Conservation (phyloP, 2,113 vertebrate genomes). For the Nannobrachium achirus region DNA sequence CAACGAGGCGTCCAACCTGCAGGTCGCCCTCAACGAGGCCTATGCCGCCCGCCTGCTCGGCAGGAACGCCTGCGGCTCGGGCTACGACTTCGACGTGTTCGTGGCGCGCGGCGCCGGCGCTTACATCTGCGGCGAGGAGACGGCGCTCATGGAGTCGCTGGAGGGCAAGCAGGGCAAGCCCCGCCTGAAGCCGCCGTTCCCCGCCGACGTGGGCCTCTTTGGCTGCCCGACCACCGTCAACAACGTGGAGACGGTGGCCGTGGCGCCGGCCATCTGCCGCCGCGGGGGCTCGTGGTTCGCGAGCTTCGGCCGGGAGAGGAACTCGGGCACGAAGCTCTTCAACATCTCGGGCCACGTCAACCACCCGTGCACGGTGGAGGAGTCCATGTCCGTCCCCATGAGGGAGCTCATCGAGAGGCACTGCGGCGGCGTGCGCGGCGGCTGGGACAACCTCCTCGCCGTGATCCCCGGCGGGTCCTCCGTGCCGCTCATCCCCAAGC, state of each 20-base stretch:
- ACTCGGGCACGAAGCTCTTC: conserved; percentile 89
- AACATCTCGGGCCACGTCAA: conserved; percentile 90
- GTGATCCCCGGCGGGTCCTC: conserved; percentile 89
- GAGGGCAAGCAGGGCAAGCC: conserved; percentile 93
- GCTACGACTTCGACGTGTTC: conserved; percentile 86
- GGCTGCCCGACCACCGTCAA: conserved; percentile 89
- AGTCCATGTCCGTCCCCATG: conserved; percentile 87
- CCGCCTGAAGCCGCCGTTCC: conserved; percentile 88
- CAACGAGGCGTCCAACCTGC: conserved; percentile 85
- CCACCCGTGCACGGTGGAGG: conserved; percentile 86
- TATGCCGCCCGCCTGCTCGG: conserved; percentile 86
- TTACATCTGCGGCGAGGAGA: conserved; percentile 92
- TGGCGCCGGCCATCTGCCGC: conserved; percentile 88
- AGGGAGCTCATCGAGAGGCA: conserved; percentile 89
- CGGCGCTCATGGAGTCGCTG: conserved; percentile 87
- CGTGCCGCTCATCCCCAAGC: conserved; percentile 85
- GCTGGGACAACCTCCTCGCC: conserved; percentile 89
- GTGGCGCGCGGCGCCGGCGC: conserved; percentile 86
- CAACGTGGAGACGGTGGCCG: conserved; percentile 87
- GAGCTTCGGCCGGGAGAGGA: conserved; percentile 85
- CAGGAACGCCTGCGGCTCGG: conserved; percentile 82
- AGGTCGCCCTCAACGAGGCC: conserved; percentile 87
- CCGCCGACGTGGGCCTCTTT: conserved; percentile 84
- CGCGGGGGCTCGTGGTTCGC: conserved; percentile 86
- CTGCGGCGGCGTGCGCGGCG: conserved; percentile 78